Evolutionary conservation across 1,140 invertebrate species (phyloP), one percentile per base, ranked within the genome.

Genomic region (Drosophila trapezifrons): DNA sequence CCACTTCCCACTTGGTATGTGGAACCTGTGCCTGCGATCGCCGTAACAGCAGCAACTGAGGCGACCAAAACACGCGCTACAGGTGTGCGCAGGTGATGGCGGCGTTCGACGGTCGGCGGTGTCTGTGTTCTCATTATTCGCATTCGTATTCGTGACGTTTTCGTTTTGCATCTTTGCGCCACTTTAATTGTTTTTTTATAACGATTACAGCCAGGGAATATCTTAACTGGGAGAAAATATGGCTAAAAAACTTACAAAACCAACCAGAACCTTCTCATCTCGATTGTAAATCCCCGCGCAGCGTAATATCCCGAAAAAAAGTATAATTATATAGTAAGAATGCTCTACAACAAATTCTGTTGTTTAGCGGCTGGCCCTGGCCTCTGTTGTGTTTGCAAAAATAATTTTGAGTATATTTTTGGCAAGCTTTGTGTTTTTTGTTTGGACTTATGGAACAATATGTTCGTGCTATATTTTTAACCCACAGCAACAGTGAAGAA

Each of bases 61-160:
- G 29, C 43, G 54, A 64, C 40, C 66, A 49, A 76, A 86, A 72
- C 82, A 87, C 79, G 76, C 83, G 82, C 66, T 65, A 60, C 75
- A 60, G 72, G 74, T 85, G 82, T 70, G 71, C 51, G 46, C 78
- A 76, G 64, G 77, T 80, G 78, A 42, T 60, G 40, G 51, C 20
- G 40, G 35, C 40, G 2, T 22, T 22, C 22, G 22, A 18, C 17
- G 17, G 46, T 22, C 38, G 47, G 38, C 32, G 51, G 46, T 69
- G 29, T 52, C 63, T 45, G 59, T 74, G 74, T 79, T 79, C 69
- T 64, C 60, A 73, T 78, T 78, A 42, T 65, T 79, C 56, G 37
- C 55, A 69, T 71, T 72, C 37, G 46, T 29, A 69, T 35, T 43
- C 67, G 35, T 45, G 67, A 72, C 35, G 35, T 65, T 65, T 66